These are phyloP conservation scores for Watsonalla cultraria DNA, from an alignment of 2,888 invertebrate genomes.

Conservation along the genomic window DNA sequence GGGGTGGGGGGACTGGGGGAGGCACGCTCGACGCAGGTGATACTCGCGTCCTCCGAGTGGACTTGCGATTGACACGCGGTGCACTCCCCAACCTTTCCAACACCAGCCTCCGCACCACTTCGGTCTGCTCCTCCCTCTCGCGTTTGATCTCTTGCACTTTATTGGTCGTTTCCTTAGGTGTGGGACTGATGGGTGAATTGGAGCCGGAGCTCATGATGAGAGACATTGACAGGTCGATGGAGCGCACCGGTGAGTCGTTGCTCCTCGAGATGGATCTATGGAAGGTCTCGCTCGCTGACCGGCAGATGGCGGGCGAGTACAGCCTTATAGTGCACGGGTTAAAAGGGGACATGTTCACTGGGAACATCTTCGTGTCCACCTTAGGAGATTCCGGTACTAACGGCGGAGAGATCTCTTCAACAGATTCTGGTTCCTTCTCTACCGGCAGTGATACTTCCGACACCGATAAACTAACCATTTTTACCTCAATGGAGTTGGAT, in stretches of 20 bases:
- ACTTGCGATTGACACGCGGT: conserved; percentile 33
- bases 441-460: conserved; percentile 55
- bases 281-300: conserved; percentile 68
- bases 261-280: conserved; percentile 40
- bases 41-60: conserved; percentile 33
- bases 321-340: conserved; percentile 43
- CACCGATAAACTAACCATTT: conserved; percentile 48
- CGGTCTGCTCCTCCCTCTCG: conserved; percentile 90
- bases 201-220: conserved; percentile 48
- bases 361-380: conserved; percentile 16
- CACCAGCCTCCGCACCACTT: conserved; percentile 89
- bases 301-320: conserved; percentile 66
- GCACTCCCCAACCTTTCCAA: conserved; percentile 83
- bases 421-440: conserved; percentile 28
- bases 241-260: conserved; percentile 42
- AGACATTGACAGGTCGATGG: conserved; percentile 40
- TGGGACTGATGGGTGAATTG: conserved; percentile 52
- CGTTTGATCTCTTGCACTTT: conserved; percentile 86
- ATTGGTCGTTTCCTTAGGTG: conserved; percentile 73
- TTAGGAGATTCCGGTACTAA: conserved; percentile 44
- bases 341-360: conserved; percentile 24
- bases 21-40: conserved; percentile 33
- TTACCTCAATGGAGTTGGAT: conserved; percentile 11
- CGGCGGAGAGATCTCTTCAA: conserved; percentile 49
- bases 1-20: conserved; percentile 51